Evolutionary conservation across 2,797 vertebrate genomes (phyloP), one percentile per base, ranked within the genome.

Genomic region (Okamejei kenojei): DNA sequence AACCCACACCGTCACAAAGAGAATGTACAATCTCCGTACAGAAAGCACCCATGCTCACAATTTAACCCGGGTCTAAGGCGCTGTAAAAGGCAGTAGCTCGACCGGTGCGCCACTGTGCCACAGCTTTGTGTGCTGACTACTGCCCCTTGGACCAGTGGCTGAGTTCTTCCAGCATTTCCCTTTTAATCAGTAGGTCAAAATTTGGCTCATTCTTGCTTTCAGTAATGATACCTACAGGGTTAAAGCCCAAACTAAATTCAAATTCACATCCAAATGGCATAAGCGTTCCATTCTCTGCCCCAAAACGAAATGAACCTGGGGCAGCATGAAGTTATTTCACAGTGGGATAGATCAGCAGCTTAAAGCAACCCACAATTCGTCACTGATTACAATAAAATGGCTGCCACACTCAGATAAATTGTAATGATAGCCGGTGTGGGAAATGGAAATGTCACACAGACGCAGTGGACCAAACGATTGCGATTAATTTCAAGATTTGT

Each of bases 401-500:
- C 84, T 65, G 2, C 61, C n/a, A 65, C 58, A 32, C n/a, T 68
- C 61, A 65, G 84, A 88, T 88, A 68, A 68, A 32, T 35, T 35
- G 54, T 19, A 68, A 68, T 65, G 84, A 68, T 65, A 68, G 84
- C 32, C 5, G 61, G 61, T 65, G 63, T 68, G n/a, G 84, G 61
- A 88, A 88, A 88, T 88, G 61, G 84, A 88, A 88, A 68, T 88
- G 84, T 84, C 54, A 84, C 81, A 84, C 54, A 10, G 15, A 54
- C n/a, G 84, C 84, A 63, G 17, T 88, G 19, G 61, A 88, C 84
- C 84, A 68, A 35, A 68, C 32, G n/a, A 65, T 32, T 88, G 84
- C 21, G 84, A 88, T 88, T 68, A 88, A 68, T 88, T 88, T 88
- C 65, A 88, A 88, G 61, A 88, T 88, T 68, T 88, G 65, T 65